Percentiles rank a stretch among this genome's conserved stretches.
Conservation (phyloP, 2,797 vertebrate genomes). For the Lutjanus campechanus region DNA sequence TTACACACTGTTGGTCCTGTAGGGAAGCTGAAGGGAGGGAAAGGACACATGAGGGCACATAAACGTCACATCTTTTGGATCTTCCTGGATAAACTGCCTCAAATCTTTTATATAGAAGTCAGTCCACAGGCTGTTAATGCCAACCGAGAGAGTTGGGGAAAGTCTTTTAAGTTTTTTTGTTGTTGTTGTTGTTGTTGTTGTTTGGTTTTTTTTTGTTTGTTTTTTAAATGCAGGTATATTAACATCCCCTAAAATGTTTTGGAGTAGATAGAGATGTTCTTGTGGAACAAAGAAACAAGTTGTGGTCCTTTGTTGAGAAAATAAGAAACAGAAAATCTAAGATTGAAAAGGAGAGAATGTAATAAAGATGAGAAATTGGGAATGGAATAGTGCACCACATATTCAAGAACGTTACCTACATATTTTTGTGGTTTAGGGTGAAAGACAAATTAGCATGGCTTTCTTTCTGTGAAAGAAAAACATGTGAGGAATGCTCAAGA, state of each 20-base stretch:
- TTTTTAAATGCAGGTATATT: background rate
- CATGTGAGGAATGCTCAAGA: constrained; percentile 66
- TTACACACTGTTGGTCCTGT: too few relatives aligned
- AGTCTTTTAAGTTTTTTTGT: too few relatives aligned
- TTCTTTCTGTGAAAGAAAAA: constrained; percentile 64
- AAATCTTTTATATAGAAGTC: too few relatives aligned
- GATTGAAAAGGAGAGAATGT: constrained; percentile 9
- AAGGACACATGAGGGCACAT: too few relatives aligned
- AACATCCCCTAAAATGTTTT: background rate
- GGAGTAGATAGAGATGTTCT: background rate
- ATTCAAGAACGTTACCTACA: constrained; percentile 40
- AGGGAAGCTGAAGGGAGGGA: too few relatives aligned
- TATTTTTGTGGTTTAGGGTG: constrained; percentile 49
- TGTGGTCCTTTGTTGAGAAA: background rate
- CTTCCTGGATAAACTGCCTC: too few relatives aligned
- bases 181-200: too few relatives aligned
- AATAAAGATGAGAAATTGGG: background rate
- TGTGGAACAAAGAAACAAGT: constrained; percentile 3
- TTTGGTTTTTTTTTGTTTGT: too few relatives aligned
- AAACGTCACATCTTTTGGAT: too few relatives aligned
- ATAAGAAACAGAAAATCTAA: constrained; percentile 2
- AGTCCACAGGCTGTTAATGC: too few relatives aligned
- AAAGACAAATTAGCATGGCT: constrained; percentile 62
- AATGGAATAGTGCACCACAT: background rate
- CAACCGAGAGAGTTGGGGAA: too few relatives aligned